These are phyloP conservation scores for Littorina saxatilis DNA, from an alignment of 1,140 invertebrate genomes.

Conservation along the genomic window DNA sequence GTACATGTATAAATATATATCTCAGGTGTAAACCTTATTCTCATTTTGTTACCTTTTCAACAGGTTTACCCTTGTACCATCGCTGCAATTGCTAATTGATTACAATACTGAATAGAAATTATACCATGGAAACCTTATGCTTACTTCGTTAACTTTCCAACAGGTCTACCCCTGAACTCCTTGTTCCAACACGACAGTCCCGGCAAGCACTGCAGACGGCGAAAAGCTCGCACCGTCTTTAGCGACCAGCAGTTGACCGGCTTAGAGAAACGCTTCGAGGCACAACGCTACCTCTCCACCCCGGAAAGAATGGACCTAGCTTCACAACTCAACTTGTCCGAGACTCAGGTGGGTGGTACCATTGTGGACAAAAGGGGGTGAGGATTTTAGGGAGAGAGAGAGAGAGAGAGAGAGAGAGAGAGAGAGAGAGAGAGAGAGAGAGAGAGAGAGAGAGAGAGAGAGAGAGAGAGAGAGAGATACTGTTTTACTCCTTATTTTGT, in stretches of 20 bases:
- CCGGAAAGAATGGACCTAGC: constrained; percentile 80
- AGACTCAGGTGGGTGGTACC: constrained; percentile 71
- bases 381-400: background rate
- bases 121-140: no score
- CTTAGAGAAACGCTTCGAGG: constrained; percentile 94
- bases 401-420: constrained; percentile 3
- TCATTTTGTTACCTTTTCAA: no score
- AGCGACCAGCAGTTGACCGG: constrained; percentile 86
- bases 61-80: no score
- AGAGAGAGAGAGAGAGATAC: background rate
- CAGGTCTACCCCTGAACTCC: constrained; percentile 84
- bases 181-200: constrained; percentile 82
- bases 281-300: constrained; percentile 96
- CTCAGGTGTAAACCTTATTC: no score
- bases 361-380: background rate
- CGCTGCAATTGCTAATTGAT: no score
- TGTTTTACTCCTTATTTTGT: background rate
- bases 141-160: constrained; percentile 32
- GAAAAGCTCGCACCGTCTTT: constrained; percentile 98
- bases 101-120: no score
- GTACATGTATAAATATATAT: no score
- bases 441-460: background rate
- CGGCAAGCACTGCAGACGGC: constrained; percentile 90
- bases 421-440: constrained; percentile 10
- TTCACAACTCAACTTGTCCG: constrained; percentile 72